phyloP scores from a whole-genome alignment of 2,113 vertebrate genomes.

The Bolborhynchus lineola region DNA sequence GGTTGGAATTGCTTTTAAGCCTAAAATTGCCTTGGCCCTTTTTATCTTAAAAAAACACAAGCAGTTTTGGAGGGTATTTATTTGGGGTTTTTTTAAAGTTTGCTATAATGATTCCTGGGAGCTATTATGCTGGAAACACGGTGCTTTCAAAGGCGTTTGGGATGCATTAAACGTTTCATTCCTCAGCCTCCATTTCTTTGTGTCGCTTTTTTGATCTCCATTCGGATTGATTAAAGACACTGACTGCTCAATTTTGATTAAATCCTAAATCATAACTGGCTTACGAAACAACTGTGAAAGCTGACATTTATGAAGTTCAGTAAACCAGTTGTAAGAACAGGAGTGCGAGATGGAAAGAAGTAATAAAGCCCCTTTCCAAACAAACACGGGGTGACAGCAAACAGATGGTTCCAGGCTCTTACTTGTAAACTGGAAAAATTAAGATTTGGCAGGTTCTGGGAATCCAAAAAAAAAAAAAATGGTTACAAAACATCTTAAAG shows the following conservation, averaged over 20 bases:
- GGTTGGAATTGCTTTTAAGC: slow-evolving; percentile 28
- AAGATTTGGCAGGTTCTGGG: slow-evolving; percentile 74
- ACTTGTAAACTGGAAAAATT: slow-evolving; percentile 77
- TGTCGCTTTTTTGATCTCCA: slow-evolving; percentile 20
- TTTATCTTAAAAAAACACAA: background rate
- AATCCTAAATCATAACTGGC: slow-evolving; percentile 73
- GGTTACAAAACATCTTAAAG: slow-evolving; percentile 74
- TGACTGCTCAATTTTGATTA: slow-evolving; percentile 73
- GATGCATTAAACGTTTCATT: background rate
- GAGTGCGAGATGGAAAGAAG: slow-evolving; percentile 70
- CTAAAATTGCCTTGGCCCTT: background rate
- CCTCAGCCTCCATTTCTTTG: background rate
- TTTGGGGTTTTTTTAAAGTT: background rate
- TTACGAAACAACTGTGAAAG: slow-evolving; percentile 60
- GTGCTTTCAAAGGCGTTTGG: background rate
- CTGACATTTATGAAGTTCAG: slow-evolving; percentile 74
- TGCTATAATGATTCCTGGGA: slow-evolving; percentile 36
- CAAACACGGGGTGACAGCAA: slow-evolving; percentile 77
- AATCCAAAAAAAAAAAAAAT: slow-evolving; percentile 68
- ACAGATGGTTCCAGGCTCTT: slow-evolving; percentile 76
- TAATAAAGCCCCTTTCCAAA: slow-evolving; percentile 73
- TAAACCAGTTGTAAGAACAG: slow-evolving; percentile 72
- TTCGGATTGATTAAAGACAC: slow-evolving; percentile 71
- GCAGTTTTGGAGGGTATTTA: background rate
- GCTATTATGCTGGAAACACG: slow-evolving; percentile 22